Evolutionary conservation across 2,888 invertebrate genomes (phyloP).

Genomic region (Lycia hirtaria): DNA sequence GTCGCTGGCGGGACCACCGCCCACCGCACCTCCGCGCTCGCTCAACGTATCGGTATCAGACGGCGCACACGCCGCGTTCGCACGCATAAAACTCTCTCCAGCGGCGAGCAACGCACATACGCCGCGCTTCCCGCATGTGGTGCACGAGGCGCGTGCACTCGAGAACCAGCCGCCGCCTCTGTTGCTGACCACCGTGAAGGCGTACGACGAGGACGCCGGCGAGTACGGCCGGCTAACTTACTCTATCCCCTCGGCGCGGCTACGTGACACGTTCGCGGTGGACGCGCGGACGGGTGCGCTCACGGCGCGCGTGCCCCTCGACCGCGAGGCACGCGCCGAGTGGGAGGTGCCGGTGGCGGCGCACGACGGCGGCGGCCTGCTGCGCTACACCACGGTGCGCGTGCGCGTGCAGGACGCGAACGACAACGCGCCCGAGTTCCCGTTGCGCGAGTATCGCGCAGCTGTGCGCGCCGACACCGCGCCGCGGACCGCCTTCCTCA

Average conservation of each 20-base stretch:
- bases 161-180: slow-evolving; percentile 93
- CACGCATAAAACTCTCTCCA: slow-evolving; percentile 91
- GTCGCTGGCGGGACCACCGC: slow-evolving; percentile 63
- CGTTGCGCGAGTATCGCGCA: slow-evolving; percentile 91
- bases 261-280: slow-evolving; percentile 90
- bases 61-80: slow-evolving; percentile 96
- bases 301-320: slow-evolving; percentile 88
- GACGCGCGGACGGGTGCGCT: slow-evolving; percentile 90
- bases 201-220: slow-evolving; percentile 93
- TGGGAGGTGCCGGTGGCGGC: slow-evolving; percentile 91
- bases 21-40: slow-evolving; percentile 83
- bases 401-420: slow-evolving; percentile 94
- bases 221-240: slow-evolving; percentile 91
- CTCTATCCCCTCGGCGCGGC: slow-evolving; percentile 90
- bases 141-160: slow-evolving; percentile 91
- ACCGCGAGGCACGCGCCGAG: slow-evolving; percentile 88
- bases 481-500: slow-evolving; percentile 66
- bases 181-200: slow-evolving; percentile 91
- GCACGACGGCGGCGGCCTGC: slow-evolving; percentile 92
- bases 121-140: slow-evolving; percentile 91
- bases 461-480: slow-evolving; percentile 85
- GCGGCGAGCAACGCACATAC: slow-evolving; percentile 91
- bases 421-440: slow-evolving; percentile 92
- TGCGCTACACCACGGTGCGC: slow-evolving; percentile 90
- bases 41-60: slow-evolving; percentile 98